Base-by-base conservation (phyloP, 1,140 invertebrate species). In the Sycophaga agraensis region DNA sequence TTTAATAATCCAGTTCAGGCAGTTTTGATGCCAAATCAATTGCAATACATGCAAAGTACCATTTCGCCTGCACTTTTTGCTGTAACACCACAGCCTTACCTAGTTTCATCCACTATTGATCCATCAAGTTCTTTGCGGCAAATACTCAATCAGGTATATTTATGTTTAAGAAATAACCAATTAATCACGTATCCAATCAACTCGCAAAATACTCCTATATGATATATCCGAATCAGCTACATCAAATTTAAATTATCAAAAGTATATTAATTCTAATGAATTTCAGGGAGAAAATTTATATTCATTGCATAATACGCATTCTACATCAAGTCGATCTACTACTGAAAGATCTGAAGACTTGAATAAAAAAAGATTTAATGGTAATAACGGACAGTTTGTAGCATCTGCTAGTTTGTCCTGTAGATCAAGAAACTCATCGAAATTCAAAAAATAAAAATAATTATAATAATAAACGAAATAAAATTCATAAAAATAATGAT, bases 1-100 rank as follows among this genome's bases (percentile, higher is more conserved):
- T 73, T 70, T 14, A 72, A 74, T 4, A 76, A 66, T 58, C 72
- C 75, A 0, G 57, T 78, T 4, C 77, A 77, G 22, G 64, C 78
- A 0, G 58, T 78, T 4, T 26, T 72, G 2, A n/a, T 78, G 9
- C 69, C 63, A 12, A 68, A 59, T 56, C 56, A 60, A 0, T 66
- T 71, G 0, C 66, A 70, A 46, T 77, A 75, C 34, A 28, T 74
- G 5, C 70, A 72, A n/a, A 81, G 67, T 26, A 76, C 77, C 0
- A 61, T 74, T 2, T 46, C 77, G 1, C 77, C 76, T 21, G 26
- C 56, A 0, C 49, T 79, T 31, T 76, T 72, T 6, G 68, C 78
- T 0, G 40, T 78, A 8, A 72, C 72, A 0, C 69, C 70, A 1
- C 70, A 68, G 12, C 37, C 73, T 2, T 72, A 65, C 31, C 34